Evolutionary conservation across 2,888 invertebrate species (phyloP).

Genomic region (Cephus pygmeus): DNA sequence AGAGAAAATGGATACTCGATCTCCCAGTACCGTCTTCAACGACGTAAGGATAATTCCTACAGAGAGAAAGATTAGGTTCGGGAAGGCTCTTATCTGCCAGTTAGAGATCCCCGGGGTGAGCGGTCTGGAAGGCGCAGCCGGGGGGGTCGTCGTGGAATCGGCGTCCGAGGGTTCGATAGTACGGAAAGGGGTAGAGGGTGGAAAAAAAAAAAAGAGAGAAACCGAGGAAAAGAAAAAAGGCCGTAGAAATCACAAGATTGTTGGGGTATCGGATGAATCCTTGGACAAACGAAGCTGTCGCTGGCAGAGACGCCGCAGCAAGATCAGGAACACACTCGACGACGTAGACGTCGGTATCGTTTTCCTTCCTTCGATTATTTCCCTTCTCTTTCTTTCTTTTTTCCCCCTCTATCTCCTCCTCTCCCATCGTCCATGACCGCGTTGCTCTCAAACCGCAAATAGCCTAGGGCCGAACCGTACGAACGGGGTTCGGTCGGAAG

Average conservation of each 20-base stretch:
- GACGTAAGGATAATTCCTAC: neutral
- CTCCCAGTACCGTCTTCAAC: neutral
- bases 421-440: neutral
- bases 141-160: neutral
- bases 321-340: slow-evolving; percentile 26
- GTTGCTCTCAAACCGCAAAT: neutral
- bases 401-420: neutral
- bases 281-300: slow-evolving; percentile 34
- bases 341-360: slow-evolving; percentile 31
- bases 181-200: neutral
- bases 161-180: neutral
- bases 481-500: neutral
- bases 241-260: neutral
- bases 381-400: neutral
- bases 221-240: slow-evolving; percentile 6
- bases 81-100: neutral
- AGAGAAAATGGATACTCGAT: neutral
- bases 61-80: neutral
- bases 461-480: neutral
- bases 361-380: slow-evolving; percentile 22
- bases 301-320: slow-evolving; percentile 38
- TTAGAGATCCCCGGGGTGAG: neutral
- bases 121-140: slow-evolving; percentile 1
- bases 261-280: slow-evolving; percentile 24
- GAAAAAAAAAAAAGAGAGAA: neutral